Conservation (phyloP, 1,140 invertebrate genomes). For the Temnothorax longispinosus region DNA sequence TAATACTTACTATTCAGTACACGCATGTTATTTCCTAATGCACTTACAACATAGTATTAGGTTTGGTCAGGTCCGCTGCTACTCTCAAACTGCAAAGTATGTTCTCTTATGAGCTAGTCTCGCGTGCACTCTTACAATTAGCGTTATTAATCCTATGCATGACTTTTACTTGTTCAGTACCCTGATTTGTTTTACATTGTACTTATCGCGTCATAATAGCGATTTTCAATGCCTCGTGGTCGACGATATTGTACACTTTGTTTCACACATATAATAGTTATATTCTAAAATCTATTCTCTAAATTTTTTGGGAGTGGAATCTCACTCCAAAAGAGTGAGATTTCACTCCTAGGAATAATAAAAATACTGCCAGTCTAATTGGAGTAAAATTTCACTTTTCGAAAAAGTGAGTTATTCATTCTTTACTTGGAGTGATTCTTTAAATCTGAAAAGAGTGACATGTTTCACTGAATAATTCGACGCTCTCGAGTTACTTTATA, state of each 20-base stretch:
- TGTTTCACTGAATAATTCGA: no score
- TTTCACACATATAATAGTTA: neutral
- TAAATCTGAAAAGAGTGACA: no score
- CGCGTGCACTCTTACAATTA: constrained; percentile 25
- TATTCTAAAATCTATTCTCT: no score
- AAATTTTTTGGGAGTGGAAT: no score
- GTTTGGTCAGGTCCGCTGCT: neutral
- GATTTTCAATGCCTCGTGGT: neutral
- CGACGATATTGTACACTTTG: neutral
- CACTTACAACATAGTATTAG: neutral
- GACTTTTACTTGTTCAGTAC: constrained; percentile 3
- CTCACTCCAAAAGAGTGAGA: no score
- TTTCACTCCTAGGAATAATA: no score
- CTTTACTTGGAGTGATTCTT: no score
- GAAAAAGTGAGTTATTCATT: no score
- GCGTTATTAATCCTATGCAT: constrained; percentile 32
- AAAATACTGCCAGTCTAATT: no score
- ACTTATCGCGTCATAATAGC: neutral
- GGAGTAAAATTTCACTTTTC: no score
- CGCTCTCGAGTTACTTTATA: no score
- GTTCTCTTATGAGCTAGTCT: neutral
- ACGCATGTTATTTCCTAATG: neutral
- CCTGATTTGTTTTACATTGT: constrained; percentile 23
- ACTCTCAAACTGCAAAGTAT: constrained; percentile 15
- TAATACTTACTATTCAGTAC: neutral